Conservation (phyloP, 2,113 vertebrate genomes). For the Sinocyclocheilus grahami region DNA sequence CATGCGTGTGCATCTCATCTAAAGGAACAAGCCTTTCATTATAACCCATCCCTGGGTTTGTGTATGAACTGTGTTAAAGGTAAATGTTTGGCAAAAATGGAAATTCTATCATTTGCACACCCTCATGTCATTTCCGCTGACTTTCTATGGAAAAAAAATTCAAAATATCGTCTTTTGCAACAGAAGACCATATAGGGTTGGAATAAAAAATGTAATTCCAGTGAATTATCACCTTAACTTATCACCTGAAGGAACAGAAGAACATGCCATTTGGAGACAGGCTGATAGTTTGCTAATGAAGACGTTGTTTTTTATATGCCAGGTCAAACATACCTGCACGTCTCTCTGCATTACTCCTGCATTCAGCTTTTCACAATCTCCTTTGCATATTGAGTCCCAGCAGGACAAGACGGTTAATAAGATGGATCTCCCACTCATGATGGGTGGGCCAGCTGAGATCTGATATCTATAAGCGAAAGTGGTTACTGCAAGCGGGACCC, state of each 20-base stretch:
- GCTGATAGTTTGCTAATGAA: not conserved
- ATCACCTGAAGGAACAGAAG: not conserved
- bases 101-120: not conserved
- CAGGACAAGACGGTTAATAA: slow-evolving; percentile 6
- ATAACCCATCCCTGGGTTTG: not conserved
- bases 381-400: not conserved
- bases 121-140: not conserved
- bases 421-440: slow-evolving; percentile 2
- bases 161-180: not conserved
- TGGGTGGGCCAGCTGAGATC: not conserved
- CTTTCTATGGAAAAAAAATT: not conserved
- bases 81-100: not conserved
- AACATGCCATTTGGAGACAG: not conserved
- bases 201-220: not conserved
- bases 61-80: not conserved
- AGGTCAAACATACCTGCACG: slow-evolving; percentile 2
- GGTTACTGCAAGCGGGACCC: not conserved
- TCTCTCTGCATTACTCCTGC: not conserved
- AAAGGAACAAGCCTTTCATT: slow-evolving; percentile 1
- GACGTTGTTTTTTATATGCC: not conserved
- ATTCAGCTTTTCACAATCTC: not conserved
- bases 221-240: not conserved
- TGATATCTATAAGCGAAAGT: not conserved
- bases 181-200: not conserved
- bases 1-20: not conserved